Base-by-base conservation (phyloP, 2,113 vertebrate species). In the Pseudolaguvia tuberculata region DNA sequence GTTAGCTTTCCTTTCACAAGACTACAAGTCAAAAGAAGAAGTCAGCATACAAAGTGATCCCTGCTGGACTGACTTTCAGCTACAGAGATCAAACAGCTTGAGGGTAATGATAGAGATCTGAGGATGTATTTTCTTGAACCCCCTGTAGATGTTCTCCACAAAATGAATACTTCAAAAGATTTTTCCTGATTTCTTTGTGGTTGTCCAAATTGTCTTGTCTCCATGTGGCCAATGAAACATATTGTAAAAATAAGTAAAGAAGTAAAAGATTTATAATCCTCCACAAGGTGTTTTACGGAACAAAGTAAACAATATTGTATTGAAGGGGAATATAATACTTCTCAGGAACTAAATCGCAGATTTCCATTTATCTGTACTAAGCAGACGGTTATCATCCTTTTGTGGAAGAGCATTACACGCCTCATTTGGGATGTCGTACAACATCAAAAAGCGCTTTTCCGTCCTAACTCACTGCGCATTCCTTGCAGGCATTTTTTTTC, bases 351-450 rank as follows among this genome's bases (percentile, higher is more conserved):
- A 62, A 56, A 76, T 71, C 70, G 80, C 42, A 57, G 70, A 84
- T 52, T 73, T 23, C 29, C 5, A 3, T 51, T 84, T 79, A 84
- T 83, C 68, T 85, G 85, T 87, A 79, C 86, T 88, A 59, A 83
- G 82, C 78, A 10, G 6, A 59, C 69, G 42, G 25, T 51, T 80
- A 27, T 23, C 73, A 48, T 81, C 52, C 23, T 85, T 78, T 80
- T 88, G 77, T 77, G 57, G 79, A 21, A 52, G 78, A 67, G 75
- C 73, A 87, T 88, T 87, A 87, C 82, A 88, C 63, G 79, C 82
- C 80, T 88, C 84, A 88, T 86, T 88, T 81, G 77, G 71, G 75
- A 71, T 72, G 83, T 81, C 59, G 27, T 76, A 77, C 79, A 72
- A 82, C 84, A 79, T 72, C 70, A 68, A 61, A 73, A 55, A 70